Evolutionary conservation across 2,113 vertebrate species (phyloP).

Genomic region (Gopherus evgoodei): DNA sequence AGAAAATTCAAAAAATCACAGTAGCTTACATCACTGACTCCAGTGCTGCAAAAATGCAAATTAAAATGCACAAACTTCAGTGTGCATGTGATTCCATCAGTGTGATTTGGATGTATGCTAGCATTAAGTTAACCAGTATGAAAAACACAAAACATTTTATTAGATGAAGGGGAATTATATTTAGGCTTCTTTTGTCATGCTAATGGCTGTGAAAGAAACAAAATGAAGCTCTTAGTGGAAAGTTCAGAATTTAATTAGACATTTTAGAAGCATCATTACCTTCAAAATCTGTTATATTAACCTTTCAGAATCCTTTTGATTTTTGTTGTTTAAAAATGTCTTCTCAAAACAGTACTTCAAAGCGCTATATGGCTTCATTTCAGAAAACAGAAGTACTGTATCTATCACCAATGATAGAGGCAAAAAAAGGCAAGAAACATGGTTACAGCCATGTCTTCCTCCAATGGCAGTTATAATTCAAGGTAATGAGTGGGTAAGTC

Average conservation of each 20-base stretch:
- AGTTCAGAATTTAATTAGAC: background rate
- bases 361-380: constrained; percentile 27
- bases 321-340: background rate
- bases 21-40: background rate
- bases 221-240: constrained; percentile 9
- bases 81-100: background rate
- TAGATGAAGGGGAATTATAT: background rate
- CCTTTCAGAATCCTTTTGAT: background rate
- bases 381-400: constrained; percentile 38
- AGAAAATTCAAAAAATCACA: background rate
- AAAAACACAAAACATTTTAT: constrained; percentile 1
- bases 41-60: background rate
- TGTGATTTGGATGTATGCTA: background rate
- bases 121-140: constrained; percentile 16
- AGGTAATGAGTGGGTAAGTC: background rate
- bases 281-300: constrained; percentile 45
- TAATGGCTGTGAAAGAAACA: constrained; percentile 3
- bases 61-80: background rate
- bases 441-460: background rate
- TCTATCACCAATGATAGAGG: background rate
- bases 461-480: background rate
- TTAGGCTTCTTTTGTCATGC: background rate
- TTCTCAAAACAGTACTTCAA: background rate
- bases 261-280: constrained; percentile 2
- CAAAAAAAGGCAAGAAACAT: background rate